Evolutionary conservation across 2,113 vertebrate genomes (phyloP).

Genomic region (Empidonax alnorum): DNA sequence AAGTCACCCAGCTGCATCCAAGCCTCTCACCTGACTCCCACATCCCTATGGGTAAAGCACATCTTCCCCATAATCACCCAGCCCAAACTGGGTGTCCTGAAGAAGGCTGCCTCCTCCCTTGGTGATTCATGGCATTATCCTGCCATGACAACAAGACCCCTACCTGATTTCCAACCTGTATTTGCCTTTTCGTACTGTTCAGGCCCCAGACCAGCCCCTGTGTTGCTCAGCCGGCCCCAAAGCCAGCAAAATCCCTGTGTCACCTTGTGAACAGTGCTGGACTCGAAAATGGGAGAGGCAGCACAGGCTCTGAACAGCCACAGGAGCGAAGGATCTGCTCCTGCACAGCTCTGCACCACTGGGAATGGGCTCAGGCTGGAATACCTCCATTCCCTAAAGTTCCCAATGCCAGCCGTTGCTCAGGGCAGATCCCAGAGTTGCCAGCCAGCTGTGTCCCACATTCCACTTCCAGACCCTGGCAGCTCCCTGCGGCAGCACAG

Average conservation of each 20-base stretch:
- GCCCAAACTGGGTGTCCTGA: neutral
- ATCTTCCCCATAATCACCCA: neutral
- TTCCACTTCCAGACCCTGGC: neutral
- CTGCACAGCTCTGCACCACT: neutral
- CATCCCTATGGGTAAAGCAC: accelerated
- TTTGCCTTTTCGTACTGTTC: neutral
- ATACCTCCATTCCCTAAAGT: neutral
- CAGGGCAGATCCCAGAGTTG: neutral
- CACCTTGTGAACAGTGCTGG: neutral
- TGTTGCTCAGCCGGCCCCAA: neutral
- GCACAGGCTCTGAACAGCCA: accelerated
- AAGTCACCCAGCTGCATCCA: neutral
- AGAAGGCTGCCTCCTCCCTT: neutral
- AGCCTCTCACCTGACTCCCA: accelerated
- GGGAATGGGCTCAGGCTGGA: neutral
- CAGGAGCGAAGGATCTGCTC: neutral
- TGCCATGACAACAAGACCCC: neutral
- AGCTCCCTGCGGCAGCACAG: neutral
- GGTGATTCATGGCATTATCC: neutral
- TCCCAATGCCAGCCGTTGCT: accelerated
- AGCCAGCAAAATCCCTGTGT: neutral
- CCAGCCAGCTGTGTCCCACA: accelerated
- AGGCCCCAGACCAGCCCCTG: neutral
- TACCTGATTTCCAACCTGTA: neutral
- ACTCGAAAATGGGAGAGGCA: neutral